A percentile compares a stretch with the other conserved stretches of the same genome.
These are phyloP conservation scores for Phortica okadai DNA, from an alignment of 2,888 invertebrate genomes.

Conservation along the genomic window DNA sequence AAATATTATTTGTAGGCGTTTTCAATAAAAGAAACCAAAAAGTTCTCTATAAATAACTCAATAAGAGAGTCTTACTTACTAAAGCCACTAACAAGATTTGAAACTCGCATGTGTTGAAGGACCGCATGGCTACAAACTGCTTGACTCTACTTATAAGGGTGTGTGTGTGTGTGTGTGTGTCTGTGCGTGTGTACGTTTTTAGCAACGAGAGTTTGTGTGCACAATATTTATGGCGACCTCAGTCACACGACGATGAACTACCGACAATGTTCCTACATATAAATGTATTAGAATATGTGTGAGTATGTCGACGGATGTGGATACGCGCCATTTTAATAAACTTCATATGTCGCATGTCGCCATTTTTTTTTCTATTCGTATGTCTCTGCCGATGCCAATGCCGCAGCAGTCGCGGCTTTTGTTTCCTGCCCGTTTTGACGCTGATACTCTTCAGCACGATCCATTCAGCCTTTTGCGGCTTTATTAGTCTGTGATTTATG, in stretches of 20 bases:
- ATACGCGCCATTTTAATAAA: conserved; percentile 68
- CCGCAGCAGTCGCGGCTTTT: conserved; percentile 48
- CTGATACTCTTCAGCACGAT: conserved; percentile 9
- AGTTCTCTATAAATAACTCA: conserved; percentile 27
- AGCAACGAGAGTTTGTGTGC: conserved; percentile 31
- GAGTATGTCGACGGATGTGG: conserved; percentile 21
- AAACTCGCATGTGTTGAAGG: neutral
- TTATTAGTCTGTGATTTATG: conserved; percentile 73
- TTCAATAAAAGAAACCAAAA: conserved; percentile 4
- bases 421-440: conserved; percentile 23
- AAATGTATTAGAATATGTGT: neutral
- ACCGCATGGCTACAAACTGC: neutral
- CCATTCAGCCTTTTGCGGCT: conserved; percentile 61
- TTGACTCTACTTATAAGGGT: conserved; percentile 7
- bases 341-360: conserved; percentile 74
- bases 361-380: conserved; percentile 56
- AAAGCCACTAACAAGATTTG: conserved; percentile 11
- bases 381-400: conserved; percentile 30
- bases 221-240: conserved; percentile 65
- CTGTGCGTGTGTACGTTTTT: conserved; percentile 10
- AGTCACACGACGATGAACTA: conserved; percentile 67
- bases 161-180: conserved; percentile 24
- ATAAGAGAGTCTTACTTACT: conserved; percentile 20
- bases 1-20: neutral
- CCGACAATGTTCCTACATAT: conserved; percentile 54